Percentiles rank a stretch among this genome's conserved stretches.
These are phyloP conservation scores for Oryctolagus cuniculus DNA, from an alignment of 2,113 vertebrate species.

Conservation along the genomic window DNA sequence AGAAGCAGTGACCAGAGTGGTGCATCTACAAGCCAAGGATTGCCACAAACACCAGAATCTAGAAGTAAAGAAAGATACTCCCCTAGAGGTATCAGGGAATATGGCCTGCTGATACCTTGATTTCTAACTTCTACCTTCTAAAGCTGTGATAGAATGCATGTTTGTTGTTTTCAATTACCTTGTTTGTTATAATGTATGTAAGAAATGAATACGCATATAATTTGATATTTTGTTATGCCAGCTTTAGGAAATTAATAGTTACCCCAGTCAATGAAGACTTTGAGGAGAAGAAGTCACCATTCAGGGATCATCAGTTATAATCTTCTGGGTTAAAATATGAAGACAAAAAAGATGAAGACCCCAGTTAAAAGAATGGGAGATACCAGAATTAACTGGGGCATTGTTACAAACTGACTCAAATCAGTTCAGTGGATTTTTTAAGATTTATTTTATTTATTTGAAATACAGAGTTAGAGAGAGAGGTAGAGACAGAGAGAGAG, in stretches of 20 bases:
- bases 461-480: no score
- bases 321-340: conserved; percentile 28
- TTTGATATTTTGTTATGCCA: neutral
- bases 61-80: neutral
- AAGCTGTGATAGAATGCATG: conserved; percentile 6
- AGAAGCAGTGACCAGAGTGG: neutral
- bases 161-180: conserved; percentile 13
- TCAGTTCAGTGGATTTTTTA: neutral
- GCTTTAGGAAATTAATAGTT: neutral
- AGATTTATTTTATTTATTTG: no score
- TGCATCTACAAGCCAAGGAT: neutral
- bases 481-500: no score
- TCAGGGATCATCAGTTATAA: conserved; percentile 8
- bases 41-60: neutral
- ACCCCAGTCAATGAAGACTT: neutral
- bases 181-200: neutral
- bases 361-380: conserved; percentile 4
- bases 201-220: no score
- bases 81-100: neutral
- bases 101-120: neutral
- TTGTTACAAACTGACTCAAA: conserved; percentile 40
- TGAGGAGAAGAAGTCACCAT: conserved; percentile 7
- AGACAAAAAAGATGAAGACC: neutral
- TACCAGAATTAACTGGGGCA: neutral
- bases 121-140: neutral